A percentile compares a stretch with the other conserved stretches of the same genome.
Conservation (phyloP, 2,888 invertebrate species). For the Eutolmus rufibarbis region DNA sequence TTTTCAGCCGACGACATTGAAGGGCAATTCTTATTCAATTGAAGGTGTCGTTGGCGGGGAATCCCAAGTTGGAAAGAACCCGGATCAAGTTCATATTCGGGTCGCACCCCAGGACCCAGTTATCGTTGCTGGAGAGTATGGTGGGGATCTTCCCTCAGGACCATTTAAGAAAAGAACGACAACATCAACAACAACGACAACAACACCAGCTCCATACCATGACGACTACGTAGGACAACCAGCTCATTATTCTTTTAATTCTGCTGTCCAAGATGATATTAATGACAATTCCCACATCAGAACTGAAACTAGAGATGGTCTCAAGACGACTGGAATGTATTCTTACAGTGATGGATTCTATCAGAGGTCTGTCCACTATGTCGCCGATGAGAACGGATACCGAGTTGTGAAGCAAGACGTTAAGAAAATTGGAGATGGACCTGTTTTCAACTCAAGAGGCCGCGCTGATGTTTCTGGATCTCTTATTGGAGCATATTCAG, state of each 20-base stretch:
- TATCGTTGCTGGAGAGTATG: conserved; percentile 33
- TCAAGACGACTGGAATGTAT: conserved; percentile 65
- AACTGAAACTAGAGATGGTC: conserved; percentile 60
- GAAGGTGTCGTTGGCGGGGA: neutral
- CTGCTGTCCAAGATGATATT: conserved; percentile 63
- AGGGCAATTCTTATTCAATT: neutral
- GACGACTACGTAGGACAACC: conserved; percentile 58
- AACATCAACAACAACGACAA: neutral
- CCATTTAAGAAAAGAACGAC: neutral
- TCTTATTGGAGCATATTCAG: conserved; percentile 62
- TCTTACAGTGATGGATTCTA: conserved; percentile 70
- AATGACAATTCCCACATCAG: conserved; percentile 61
- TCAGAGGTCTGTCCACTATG: conserved; percentile 66
- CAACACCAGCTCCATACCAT: conserved; percentile 24
- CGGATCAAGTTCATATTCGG: conserved; percentile 14
- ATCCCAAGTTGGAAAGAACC: neutral
- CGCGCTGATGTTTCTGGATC: conserved; percentile 63
- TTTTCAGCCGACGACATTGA: neutral
- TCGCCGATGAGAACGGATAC: conserved; percentile 70
- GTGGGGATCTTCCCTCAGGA: neutral
- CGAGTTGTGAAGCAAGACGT: conserved; percentile 65
- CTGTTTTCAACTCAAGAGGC: conserved; percentile 63
- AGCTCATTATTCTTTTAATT: conserved; percentile 64
- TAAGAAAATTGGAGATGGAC: conserved; percentile 65
- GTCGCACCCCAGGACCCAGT: conserved; percentile 45